A percentile compares a stretch with the other conserved stretches of the same genome.
Conservation (phyloP, 2,888 invertebrate species). For the Monopis laevigella region DNA sequence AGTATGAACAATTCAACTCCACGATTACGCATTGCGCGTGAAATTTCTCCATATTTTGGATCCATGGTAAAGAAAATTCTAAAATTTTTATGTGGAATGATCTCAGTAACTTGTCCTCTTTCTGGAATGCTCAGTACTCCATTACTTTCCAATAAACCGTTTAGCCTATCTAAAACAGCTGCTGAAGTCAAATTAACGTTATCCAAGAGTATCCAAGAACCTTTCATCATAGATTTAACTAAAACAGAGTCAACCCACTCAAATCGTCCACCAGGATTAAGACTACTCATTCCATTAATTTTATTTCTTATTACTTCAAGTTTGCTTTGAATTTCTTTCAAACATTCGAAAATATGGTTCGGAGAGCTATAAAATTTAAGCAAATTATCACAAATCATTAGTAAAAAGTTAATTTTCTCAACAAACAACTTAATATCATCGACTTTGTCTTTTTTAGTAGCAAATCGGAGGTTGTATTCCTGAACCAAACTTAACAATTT, state of each 20-base stretch:
- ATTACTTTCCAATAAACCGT: constrained; percentile 92
- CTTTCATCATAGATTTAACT: constrained; percentile 83
- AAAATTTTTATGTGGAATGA: constrained; percentile 90
- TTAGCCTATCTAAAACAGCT: constrained; percentile 95
- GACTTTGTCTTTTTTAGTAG: constrained; percentile 25
- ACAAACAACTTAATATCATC: constrained; percentile 32
- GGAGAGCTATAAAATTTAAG: too few relatives aligned
- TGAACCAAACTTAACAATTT: too few relatives aligned
- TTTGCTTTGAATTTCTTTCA: constrained; percentile 33
- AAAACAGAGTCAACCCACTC: constrained; percentile 93
- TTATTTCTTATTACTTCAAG: constrained; percentile 41
- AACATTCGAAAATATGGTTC: too few relatives aligned
- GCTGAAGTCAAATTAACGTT: constrained; percentile 97
- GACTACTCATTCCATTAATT: not conserved
- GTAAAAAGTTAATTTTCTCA: constrained; percentile 36
- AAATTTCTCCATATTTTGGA: constrained; percentile 94
- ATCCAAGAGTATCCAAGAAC: constrained; percentile 86
- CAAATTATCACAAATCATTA: constrained; percentile 34
- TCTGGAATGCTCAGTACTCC: constrained; percentile 92
- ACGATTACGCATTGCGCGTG: constrained; percentile 97
- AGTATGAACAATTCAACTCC: constrained; percentile 85
- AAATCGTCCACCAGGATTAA: constrained; percentile 88
- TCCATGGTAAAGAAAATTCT: constrained; percentile 95
- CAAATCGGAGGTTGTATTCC: too few relatives aligned
- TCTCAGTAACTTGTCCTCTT: constrained; percentile 83